phyloP scores from a whole-genome alignment of 1,140 invertebrate species.

The Drosophila athabasca region DNA sequence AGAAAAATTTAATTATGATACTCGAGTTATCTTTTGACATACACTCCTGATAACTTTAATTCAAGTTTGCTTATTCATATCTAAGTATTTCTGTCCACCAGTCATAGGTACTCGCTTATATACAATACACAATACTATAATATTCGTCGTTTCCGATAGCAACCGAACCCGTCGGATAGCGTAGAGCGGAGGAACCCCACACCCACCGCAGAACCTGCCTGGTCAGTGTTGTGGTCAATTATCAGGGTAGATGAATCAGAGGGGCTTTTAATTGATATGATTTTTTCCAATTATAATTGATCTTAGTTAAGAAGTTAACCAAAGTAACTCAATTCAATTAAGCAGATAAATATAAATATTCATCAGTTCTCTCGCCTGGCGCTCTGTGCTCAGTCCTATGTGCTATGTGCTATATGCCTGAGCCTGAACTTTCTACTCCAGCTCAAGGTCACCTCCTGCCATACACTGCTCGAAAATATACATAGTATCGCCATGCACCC shows the following conservation, averaged over 20 bases:
- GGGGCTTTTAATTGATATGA: constrained; percentile 51
- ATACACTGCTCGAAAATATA: background rate
- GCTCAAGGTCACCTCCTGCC: constrained; percentile 31
- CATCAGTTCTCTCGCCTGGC: no score
- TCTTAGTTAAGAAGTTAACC: constrained; percentile 52
- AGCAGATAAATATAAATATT: constrained; percentile 8
- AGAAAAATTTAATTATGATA: constrained; percentile 78
- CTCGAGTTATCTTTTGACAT: constrained; percentile 73
- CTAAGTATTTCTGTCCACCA: constrained; percentile 23
- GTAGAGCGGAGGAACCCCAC: no score
- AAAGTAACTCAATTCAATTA: constrained; percentile 50
- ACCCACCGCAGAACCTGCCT: background rate
- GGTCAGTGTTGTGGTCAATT: constrained; percentile 44
- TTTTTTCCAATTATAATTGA: constrained; percentile 54
- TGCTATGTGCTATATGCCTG: no score
- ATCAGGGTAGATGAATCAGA: constrained; percentile 45
- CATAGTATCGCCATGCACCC: constrained; percentile 38
- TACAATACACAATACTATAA: constrained; percentile 7
- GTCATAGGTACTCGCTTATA: constrained; percentile 37
- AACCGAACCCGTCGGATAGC: background rate
- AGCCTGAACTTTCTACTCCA: constrained; percentile 15
- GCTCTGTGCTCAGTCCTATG: no score
- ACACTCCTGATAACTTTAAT: constrained; percentile 65
- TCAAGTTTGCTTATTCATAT: constrained; percentile 54
- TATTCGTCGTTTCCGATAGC: constrained; percentile 33